These are phyloP conservation scores for Bombus haemorrhoidalis DNA, from an alignment of 1,140 invertebrate species.

Conservation along the genomic window DNA sequence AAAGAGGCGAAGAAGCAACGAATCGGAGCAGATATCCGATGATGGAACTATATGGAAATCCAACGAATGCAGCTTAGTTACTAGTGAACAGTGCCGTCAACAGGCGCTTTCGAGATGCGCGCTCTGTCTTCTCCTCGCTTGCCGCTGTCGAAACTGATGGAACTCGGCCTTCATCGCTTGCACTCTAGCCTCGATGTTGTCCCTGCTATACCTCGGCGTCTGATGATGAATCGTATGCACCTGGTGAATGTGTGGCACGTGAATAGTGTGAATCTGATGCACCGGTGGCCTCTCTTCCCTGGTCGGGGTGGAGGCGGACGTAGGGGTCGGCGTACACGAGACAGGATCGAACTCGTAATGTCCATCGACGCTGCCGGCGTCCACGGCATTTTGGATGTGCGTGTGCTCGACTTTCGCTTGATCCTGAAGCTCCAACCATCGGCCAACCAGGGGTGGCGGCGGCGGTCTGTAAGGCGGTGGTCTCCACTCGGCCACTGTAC, in stretches of 20 bases:
- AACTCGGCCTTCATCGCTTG: conserved; percentile 98
- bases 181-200: conserved; percentile 94
- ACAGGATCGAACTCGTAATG: conserved; percentile 97
- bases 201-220: conserved; percentile 79
- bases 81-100: conserved; percentile 76
- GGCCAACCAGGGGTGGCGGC: conserved; percentile 84
- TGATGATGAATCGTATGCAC: conserved; percentile 80
- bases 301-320: conserved; percentile 85
- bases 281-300: conserved; percentile 83
- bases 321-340: conserved; percentile 89
- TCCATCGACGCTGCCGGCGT: conserved; percentile 94
- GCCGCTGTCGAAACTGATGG: conserved; percentile 94
- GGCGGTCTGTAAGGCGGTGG: conserved; percentile 89
- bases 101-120: conserved; percentile 90
- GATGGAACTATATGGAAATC: conserved; percentile 5
- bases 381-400: conserved; percentile 82
- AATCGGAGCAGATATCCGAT: conserved; percentile 35
- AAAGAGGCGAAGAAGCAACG: background rate
- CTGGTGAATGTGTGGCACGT: conserved; percentile 76
- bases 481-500: conserved; percentile 89
- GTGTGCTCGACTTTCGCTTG: conserved; percentile 64
- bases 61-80: background rate
- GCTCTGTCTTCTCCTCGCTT: conserved; percentile 88
- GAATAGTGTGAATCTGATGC: conserved; percentile 76
- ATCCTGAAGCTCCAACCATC: conserved; percentile 85